phyloP scores from a whole-genome alignment of 2,797 vertebrate genomes.

The Prionace glauca region DNA sequence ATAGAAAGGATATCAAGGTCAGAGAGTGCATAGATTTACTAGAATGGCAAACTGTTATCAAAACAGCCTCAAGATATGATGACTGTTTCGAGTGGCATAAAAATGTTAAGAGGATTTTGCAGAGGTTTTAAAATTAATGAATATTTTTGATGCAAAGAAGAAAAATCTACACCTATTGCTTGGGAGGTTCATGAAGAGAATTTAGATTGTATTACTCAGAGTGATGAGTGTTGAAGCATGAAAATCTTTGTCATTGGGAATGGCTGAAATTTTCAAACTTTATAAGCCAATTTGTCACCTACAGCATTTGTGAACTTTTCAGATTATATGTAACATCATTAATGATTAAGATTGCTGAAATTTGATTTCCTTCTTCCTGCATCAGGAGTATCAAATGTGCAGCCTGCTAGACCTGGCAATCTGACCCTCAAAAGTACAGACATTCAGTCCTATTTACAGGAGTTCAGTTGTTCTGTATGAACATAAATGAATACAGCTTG shows the following conservation, averaged over 20 bases:
- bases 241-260: neutral
- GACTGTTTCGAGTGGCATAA: neutral
- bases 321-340: neutral
- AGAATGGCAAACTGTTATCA: neutral
- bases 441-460: neutral
- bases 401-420: neutral
- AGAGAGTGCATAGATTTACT: neutral
- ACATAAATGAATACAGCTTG: neutral
- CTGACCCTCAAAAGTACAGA: neutral
- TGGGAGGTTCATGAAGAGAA: neutral
- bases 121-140: neutral
- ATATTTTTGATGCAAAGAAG: neutral
- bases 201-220: neutral
- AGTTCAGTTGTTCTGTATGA: neutral
- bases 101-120: neutral
- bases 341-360: neutral
- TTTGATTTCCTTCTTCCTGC: neutral
- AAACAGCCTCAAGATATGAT: neutral
- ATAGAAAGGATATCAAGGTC: neutral
- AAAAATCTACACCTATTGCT: neutral
- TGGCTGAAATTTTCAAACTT: neutral
- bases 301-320: neutral
- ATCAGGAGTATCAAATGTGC: neutral
- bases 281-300: neutral
- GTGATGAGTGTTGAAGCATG: neutral